Evolutionary conservation across 2,113 vertebrate species (phyloP).

Genomic region (Vicugna pacos): DNA sequence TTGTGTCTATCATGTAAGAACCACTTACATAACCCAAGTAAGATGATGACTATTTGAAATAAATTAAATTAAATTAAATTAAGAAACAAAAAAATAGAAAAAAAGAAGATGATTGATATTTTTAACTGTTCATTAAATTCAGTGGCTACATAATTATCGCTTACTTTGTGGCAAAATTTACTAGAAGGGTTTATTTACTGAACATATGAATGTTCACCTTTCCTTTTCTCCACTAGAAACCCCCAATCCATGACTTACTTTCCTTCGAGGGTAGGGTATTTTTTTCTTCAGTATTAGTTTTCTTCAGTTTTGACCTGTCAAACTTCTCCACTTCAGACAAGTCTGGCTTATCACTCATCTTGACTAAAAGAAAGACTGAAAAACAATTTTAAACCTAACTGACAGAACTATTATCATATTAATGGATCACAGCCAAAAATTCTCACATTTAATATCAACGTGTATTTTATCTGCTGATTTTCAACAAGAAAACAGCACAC

Average conservation of each 20-base stretch:
- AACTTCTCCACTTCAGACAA: slow-evolving; percentile 92
- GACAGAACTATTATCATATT: background rate
- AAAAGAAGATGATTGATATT: background rate
- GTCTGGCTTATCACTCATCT: slow-evolving; percentile 95
- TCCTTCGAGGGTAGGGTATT: slow-evolving; percentile 89
- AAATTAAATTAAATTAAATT: too few species aligned
- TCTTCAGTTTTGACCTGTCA: slow-evolving; percentile 90
- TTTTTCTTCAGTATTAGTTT: slow-evolving; percentile 89
- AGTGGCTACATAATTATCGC: background rate
- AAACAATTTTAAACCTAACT: background rate
- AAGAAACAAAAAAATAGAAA: too few species aligned
- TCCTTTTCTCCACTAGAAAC: background rate
- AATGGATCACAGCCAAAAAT: background rate
- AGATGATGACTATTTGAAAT: background rate
- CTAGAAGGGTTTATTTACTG: slow-evolving; percentile 40
- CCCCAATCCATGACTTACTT: slow-evolving; percentile 80
- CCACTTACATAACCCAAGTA: background rate
- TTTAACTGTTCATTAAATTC: slow-evolving; percentile 28
- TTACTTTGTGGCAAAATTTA: slow-evolving; percentile 22
- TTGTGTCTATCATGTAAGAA: background rate
- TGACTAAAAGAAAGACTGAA: slow-evolving; percentile 67
- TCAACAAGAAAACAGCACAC: slow-evolving; percentile 28
- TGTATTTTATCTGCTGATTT: slow-evolving; percentile 11
- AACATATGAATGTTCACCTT: background rate
- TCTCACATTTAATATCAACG: slow-evolving; percentile 1